Conservation (phyloP, 1,140 invertebrate genomes). For the Radopholus similis region DNA sequence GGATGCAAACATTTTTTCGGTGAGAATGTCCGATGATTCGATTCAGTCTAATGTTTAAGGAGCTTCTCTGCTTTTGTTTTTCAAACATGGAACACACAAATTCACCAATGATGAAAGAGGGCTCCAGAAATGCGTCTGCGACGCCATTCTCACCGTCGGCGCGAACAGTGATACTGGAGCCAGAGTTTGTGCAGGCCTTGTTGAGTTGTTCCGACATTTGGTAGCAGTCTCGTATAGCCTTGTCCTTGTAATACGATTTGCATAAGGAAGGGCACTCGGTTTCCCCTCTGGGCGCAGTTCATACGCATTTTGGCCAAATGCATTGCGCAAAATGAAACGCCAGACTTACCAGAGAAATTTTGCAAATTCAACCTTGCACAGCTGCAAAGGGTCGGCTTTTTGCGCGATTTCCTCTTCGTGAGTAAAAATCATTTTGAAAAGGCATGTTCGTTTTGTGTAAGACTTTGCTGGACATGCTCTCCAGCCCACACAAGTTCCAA, state of each 20-base stretch:
- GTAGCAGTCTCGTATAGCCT: background rate
- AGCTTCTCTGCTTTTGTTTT: slow-evolving; percentile 29
- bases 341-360: slow-evolving; percentile 7
- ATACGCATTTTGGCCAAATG: slow-evolving; percentile 19
- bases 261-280: slow-evolving; percentile 19
- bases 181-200: slow-evolving; percentile 26
- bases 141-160: too few relatives aligned
- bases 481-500: slow-evolving; percentile 9
- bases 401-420: slow-evolving; percentile 17
- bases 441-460: background rate
- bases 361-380: slow-evolving; percentile 24
- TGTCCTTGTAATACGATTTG: background rate
- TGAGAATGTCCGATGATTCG: slow-evolving; percentile 5
- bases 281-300: slow-evolving; percentile 30
- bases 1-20: slow-evolving; percentile 19
- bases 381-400: slow-evolving; percentile 18
- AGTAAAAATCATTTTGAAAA: background rate
- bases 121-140: too few relatives aligned
- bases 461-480: slow-evolving; percentile 23
- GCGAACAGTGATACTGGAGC: slow-evolving; percentile 30
- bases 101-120: slow-evolving; percentile 13
- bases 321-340: background rate
- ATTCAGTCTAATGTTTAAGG: slow-evolving; percentile 24
- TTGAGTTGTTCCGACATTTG: slow-evolving; percentile 32
- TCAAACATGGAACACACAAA: slow-evolving; percentile 33